These are phyloP conservation scores for Lepidocyrtinus sp. DNA, from an alignment of 2,888 invertebrate species.

Conservation along the genomic window DNA sequence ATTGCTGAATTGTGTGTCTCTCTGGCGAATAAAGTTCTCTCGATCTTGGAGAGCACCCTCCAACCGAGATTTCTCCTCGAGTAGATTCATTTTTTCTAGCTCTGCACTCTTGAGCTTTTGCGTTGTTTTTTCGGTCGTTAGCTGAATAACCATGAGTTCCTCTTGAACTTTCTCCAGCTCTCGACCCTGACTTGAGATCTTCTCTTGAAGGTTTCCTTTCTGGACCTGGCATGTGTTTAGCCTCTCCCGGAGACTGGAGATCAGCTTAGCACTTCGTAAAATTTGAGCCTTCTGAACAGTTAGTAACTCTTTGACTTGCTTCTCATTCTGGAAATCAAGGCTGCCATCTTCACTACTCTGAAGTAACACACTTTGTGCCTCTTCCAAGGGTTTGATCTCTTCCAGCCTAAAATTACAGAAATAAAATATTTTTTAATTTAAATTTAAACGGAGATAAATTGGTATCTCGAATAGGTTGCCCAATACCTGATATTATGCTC, in stretches of 20 bases:
- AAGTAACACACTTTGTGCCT: constrained; percentile 59
- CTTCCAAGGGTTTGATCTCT: constrained; percentile 63
- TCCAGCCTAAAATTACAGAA: constrained; percentile 56
- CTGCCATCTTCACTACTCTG: constrained; percentile 29
- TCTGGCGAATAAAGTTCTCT: constrained; percentile 44
- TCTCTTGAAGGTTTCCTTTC: constrained; percentile 43
- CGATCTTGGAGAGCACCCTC: constrained; percentile 39
- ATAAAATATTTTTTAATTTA: neutral
- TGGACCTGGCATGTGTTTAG: constrained; percentile 35
- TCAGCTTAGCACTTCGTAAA: constrained; percentile 57
- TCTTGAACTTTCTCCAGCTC: constrained; percentile 53
- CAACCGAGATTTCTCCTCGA: constrained; percentile 49
- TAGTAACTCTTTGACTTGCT: constrained; percentile 49
- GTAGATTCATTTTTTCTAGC: constrained; percentile 42
- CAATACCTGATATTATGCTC: constrained; percentile 38
- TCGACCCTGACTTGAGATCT: constrained; percentile 39
- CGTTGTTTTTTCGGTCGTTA: constrained; percentile 49
- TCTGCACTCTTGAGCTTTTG: constrained; percentile 52
- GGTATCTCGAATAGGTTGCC: neutral
- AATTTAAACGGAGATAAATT: neutral
- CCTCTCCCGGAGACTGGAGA: constrained; percentile 53
- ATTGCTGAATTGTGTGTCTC: constrained; percentile 60
- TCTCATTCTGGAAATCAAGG: constrained; percentile 49
- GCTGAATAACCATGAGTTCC: constrained; percentile 40
- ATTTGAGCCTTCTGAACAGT: constrained; percentile 64